A percentile compares a stretch with the other conserved stretches of the same genome.
Conservation (phyloP, 2,113 vertebrate genomes). For the Malurus cyaneus region DNA sequence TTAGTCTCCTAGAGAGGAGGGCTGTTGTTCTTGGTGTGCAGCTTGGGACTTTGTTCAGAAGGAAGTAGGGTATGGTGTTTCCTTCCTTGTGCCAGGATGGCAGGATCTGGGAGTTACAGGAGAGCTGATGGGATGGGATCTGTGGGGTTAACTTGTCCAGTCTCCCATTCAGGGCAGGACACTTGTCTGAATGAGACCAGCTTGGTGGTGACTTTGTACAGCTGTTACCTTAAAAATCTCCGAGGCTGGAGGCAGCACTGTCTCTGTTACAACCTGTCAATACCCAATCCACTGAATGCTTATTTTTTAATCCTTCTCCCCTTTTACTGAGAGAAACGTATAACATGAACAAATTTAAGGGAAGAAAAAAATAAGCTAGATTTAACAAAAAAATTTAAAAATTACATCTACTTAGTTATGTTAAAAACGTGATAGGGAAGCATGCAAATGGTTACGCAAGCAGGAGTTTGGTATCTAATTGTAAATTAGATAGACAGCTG, state of each 20-base stretch:
- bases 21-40: not conserved
- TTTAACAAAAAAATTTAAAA: not conserved
- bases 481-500: conserved; percentile 48
- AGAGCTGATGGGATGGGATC: not conserved
- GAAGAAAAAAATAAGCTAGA: not conserved
- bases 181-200: not conserved
- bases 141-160: not conserved
- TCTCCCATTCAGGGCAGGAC: not conserved
- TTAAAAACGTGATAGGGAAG: not conserved
- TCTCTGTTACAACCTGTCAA: not conserved
- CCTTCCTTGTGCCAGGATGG: not conserved
- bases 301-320: not conserved
- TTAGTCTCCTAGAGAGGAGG: not conserved
- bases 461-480: conserved; percentile 28
- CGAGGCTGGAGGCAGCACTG: not conserved
- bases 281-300: not conserved
- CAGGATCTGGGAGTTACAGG: not conserved
- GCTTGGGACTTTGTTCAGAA: not conserved
- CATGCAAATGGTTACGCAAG: conserved; percentile 30
- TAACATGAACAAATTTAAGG: not conserved
- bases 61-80: not conserved
- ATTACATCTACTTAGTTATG: not conserved
- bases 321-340: not conserved
- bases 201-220: not conserved
- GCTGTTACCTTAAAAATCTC: not conserved